phyloP scores from a whole-genome alignment of 2,797 vertebrate genomes.

The Catharus ustulatus region DNA sequence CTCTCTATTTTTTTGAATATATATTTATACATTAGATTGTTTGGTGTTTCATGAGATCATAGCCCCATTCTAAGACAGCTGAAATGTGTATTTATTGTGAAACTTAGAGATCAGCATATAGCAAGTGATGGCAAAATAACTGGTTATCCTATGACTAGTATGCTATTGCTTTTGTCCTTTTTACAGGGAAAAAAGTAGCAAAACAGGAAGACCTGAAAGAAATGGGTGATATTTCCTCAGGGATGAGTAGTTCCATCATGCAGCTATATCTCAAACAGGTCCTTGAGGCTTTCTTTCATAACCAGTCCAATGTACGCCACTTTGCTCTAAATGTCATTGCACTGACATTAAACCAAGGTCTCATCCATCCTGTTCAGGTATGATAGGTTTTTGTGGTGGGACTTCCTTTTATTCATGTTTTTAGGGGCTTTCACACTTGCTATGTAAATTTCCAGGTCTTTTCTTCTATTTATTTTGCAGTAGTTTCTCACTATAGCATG shows the following conservation, averaged over 20 bases:
- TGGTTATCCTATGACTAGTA: neutral
- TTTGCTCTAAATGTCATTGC: constrained; percentile 94
- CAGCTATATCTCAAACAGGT: constrained; percentile 99
- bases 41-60: neutral
- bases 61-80: neutral
- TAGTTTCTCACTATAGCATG: neutral
- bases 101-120: neutral
- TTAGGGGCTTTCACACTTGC: neutral
- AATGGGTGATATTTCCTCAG: constrained; percentile 97
- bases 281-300: constrained; percentile 94
- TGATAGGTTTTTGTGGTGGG: neutral
- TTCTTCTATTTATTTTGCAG: neutral
- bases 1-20: neutral
- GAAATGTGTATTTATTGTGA: neutral
- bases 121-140: constrained; percentile 11
- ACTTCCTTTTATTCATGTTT: neutral
- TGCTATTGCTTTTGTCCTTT: constrained; percentile 40
- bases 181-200: constrained; percentile 91
- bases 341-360: constrained; percentile 94
- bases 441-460: neutral
- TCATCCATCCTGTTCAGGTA: constrained; percentile 98
- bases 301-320: constrained; percentile 91
- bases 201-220: constrained; percentile 98
- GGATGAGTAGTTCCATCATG: constrained; percentile 99
- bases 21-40: neutral